Base-by-base conservation (phyloP, 2,797 vertebrate species). In the Nothura maculosa region DNA sequence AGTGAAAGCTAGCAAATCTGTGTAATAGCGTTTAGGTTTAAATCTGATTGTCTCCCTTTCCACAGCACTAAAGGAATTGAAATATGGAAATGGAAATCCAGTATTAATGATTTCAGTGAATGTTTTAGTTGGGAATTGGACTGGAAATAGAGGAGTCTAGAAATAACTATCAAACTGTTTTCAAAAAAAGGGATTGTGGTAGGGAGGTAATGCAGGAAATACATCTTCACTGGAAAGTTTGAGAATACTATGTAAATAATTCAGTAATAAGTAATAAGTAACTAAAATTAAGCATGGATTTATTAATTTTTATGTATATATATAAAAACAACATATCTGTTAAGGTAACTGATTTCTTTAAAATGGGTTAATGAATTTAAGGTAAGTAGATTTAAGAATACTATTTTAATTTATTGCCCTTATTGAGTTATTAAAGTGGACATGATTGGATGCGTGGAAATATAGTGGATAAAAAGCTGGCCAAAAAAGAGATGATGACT, bases 281-380 rank as follows among this genome's bases (percentile, higher is more conserved):
- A 60, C 1, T 32, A 58, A 74, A 81, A 50, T 28, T 57, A 50
- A 18, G 1, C 27, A 2, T 63, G 4, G 1, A 58, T 90, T 63
- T 55, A 42, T 67, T 42, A 70, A n/a, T 83, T 63, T 77, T 63
- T 77, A 15, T 88, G 61, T 45, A 11, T 83, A 60, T 77, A 12
- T 85, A 68, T 45, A 11, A 82, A 58, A 42, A 61, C n/a, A 75
- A 55, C 15, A 18, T 55, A 10, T 1, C 15, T 55, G 3, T 10
- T 62, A 70, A 64, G 10, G n/a, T 11, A 68, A 28, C 2, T 4
- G 2, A 4, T 66, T 69, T 47, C 3, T 21, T 12, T 63, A 9
- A 40, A 50, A 80, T 61, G n/a, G 7, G 0, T 74, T 83, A 3
- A 22, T 66, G 16, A 61, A 50, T 4, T 50, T 87, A 1, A 0